Base-by-base conservation (phyloP, 2,888 invertebrate genomes). In the Cephalotes varians region DNA sequence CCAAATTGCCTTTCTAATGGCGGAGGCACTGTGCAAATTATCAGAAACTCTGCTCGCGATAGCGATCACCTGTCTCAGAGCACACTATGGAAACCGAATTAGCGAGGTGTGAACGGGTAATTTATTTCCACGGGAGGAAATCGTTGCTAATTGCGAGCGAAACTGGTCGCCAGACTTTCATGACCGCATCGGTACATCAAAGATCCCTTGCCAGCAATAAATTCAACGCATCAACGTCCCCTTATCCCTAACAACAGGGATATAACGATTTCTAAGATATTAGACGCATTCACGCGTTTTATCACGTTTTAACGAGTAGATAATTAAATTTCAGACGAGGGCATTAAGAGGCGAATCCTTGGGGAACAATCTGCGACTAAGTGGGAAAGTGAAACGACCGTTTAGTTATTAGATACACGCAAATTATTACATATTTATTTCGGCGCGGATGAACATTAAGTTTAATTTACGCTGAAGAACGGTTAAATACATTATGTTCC, bases 71-170 rank as follows among this genome's bases (percentile, higher is more conserved):
- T 56, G 56, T 72, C 72, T 37, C 37, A 18, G 18, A 72, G 56
- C 7, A 25, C 71, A 54, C 37, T 3, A 25, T 72, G 25, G 25
- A 25, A 56, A 37, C 12, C 25, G 28, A 72, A 18, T 72, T 56
- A 40, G 37, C 56, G 40, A 72, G 28, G 37, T 56, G 58, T 72
- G 7, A 56, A 58, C n/a, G 37, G 37, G 28, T 77, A 49, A 77
- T 65, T 64, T 51, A 65, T 67, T 51, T 76, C 6, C 15, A 28
- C 28, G 51, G 34, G 51, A 64, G 65, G 65, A 44, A 76, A 47
- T 77, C 40, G 77, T 1, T 49, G 25, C 34, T 77, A 77, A 77
- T 77, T 72, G 40, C 40, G 12, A 67, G 15, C 58, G 37, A 54
- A 37, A 54, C 15, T 12, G 9, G 31, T 34, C 31, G 47, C 67